phyloP scores from a whole-genome alignment of 1,140 invertebrate species.

The Scaptomyza graminum region DNA sequence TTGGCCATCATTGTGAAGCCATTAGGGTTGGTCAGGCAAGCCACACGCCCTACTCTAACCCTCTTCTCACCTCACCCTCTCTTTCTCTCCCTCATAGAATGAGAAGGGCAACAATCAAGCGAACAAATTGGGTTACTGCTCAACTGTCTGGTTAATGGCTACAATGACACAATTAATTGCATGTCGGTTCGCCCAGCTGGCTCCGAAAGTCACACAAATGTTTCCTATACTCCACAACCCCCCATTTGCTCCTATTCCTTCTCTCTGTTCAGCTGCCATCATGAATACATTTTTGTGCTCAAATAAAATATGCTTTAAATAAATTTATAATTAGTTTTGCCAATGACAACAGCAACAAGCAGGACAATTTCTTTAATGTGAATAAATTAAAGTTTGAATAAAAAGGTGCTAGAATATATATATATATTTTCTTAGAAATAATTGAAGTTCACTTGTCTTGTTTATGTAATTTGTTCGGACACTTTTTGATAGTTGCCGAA shows the following conservation, averaged over 20 bases:
- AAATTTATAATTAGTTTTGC: slow-evolving; percentile 65
- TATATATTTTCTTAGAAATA: too few species aligned
- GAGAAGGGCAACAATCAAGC: slow-evolving; percentile 60
- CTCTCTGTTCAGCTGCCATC: slow-evolving; percentile 58
- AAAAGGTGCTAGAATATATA: too few species aligned
- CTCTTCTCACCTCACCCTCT: background rate
- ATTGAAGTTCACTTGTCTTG: too few species aligned
- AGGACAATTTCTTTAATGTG: slow-evolving; percentile 6
- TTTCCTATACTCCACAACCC: background rate
- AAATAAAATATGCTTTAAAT: slow-evolving; percentile 76
- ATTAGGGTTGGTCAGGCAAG: slow-evolving; percentile 64
- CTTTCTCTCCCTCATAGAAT: too few species aligned
- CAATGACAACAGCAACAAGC: slow-evolving; percentile 12
- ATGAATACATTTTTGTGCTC: slow-evolving; percentile 66
- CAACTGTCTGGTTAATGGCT: slow-evolving; percentile 81
- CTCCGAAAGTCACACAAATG: slow-evolving; percentile 12
- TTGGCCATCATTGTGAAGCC: slow-evolving; percentile 44
- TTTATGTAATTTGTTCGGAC: too few species aligned
- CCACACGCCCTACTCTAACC: background rate
- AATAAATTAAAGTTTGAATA: background rate
- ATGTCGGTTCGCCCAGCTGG: slow-evolving; percentile 63
- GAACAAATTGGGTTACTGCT: slow-evolving; percentile 80
- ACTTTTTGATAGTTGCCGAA: too few species aligned
- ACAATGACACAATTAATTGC: slow-evolving; percentile 81
- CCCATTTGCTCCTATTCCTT: too few species aligned